Conservation (phyloP, 2,888 invertebrate genomes). For the Diarsia dahlii region DNA sequence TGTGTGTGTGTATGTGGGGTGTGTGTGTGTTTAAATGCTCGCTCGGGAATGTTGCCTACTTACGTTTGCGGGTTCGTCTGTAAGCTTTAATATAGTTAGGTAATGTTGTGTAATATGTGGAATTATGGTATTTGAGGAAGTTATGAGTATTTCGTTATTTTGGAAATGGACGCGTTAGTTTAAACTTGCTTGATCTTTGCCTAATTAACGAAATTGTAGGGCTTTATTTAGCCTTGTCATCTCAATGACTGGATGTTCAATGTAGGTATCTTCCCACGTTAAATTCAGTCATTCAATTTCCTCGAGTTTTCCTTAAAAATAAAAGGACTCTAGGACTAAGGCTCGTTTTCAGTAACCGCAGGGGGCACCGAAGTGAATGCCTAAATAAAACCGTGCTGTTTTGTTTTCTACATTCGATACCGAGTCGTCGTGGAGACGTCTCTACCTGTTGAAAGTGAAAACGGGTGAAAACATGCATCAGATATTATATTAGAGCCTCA, state of each 20-base stretch:
- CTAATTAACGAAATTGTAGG: background rate
- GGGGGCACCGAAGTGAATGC: background rate
- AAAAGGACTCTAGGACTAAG: no score
- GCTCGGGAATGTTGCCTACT: conserved; percentile 60
- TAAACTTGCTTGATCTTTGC: background rate
- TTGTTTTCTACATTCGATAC: background rate
- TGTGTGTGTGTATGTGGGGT: conserved; percentile 15
- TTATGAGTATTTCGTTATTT: conserved; percentile 13
- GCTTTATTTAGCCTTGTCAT: background rate
- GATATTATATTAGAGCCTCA: background rate
- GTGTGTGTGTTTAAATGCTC: conserved; percentile 52
- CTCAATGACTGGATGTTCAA: background rate
- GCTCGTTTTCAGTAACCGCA: background rate
- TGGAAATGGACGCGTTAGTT: conserved; percentile 1
- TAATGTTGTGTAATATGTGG: conserved; percentile 47
- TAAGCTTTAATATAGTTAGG: conserved; percentile 51
- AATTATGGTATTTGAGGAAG: conserved; percentile 25
- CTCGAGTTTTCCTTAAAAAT: no score
- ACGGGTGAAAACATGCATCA: background rate
- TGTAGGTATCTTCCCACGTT: background rate
- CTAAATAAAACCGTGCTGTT: background rate
- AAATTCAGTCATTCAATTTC: background rate
- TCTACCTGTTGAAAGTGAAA: background rate
- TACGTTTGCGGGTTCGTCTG: conserved; percentile 55
- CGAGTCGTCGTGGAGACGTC: background rate